phyloP scores from a whole-genome alignment of 1,140 invertebrate species.

The Limonius californicus region DNA sequence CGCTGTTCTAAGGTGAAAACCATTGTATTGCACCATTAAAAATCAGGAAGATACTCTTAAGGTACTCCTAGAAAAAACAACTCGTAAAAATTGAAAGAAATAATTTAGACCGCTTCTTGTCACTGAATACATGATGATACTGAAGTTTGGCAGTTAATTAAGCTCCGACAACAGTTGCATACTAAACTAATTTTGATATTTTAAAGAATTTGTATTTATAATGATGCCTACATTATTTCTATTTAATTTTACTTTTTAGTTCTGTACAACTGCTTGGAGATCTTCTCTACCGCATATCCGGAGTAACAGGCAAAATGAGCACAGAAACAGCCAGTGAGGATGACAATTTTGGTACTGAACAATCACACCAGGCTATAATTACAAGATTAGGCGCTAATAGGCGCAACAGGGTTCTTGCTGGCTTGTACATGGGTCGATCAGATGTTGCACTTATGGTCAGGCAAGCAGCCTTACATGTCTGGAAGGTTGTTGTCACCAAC shows the following conservation, averaged over 20 bases:
- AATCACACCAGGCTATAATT: conserved; percentile 90
- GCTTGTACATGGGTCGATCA: conserved; percentile 95
- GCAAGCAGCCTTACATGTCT: conserved; percentile 95
- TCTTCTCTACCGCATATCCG: conserved; percentile 93
- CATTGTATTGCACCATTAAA: too few relatives aligned
- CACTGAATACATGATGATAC: too few relatives aligned
- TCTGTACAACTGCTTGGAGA: conserved; percentile 97
- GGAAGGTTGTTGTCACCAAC: conserved; percentile 96
- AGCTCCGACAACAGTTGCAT: too few relatives aligned
- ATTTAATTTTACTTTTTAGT: conserved; percentile 56
- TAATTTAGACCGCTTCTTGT: too few relatives aligned
- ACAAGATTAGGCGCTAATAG: conserved; percentile 81
- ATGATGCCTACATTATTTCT: too few relatives aligned
- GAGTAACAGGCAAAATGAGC: conserved; percentile 97
- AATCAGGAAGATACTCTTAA: too few relatives aligned
- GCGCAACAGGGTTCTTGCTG: conserved; percentile 89
- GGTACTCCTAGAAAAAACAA: too few relatives aligned
- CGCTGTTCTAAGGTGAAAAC: too few relatives aligned
- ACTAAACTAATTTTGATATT: too few relatives aligned
- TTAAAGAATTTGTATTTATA: too few relatives aligned
- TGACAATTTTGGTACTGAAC: conserved; percentile 98
- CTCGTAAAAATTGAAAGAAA: too few relatives aligned
- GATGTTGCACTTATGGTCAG: conserved; percentile 96
- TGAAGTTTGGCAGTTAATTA: too few relatives aligned
- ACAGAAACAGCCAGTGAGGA: conserved; percentile 97